phyloP scores from a whole-genome alignment of 2,797 vertebrate genomes.

The Hydrophis major region DNA sequence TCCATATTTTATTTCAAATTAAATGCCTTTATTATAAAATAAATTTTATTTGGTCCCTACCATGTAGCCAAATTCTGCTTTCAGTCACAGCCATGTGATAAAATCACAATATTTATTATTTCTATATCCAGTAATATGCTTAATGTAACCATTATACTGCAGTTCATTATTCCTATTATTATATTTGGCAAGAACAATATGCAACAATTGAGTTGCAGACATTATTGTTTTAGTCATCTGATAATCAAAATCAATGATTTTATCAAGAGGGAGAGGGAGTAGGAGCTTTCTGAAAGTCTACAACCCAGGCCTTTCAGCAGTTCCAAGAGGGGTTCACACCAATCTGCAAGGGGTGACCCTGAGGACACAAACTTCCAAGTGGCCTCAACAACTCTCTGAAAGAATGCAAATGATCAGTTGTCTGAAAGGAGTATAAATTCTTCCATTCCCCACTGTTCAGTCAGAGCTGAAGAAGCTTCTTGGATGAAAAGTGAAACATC shows the following conservation, averaged over 20 bases:
- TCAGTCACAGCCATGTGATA: constrained; percentile 53
- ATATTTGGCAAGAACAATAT: neutral
- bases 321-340: too few relatives aligned
- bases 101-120: constrained; percentile 39
- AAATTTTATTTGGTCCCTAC: constrained; percentile 49
- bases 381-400: too few relatives aligned
- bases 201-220: neutral
- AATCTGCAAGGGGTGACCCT: too few relatives aligned
- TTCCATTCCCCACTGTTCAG: too few relatives aligned
- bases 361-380: too few relatives aligned
- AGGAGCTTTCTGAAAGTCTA: too few relatives aligned
- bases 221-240: neutral
- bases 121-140: neutral
- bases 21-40: constrained; percentile 44
- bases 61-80: constrained; percentile 27
- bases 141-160: neutral
- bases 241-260: neutral
- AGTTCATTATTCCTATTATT: neutral
- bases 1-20: constrained; percentile 50
- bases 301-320: too few relatives aligned
- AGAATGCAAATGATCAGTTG: too few relatives aligned
- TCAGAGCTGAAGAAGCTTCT: too few relatives aligned
- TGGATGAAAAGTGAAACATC: too few relatives aligned
- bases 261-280: neutral
- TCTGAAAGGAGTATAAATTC: too few relatives aligned